These are phyloP conservation scores for Stomatorhinus ivindoensis DNA, from an alignment of 2,113 vertebrate species.

Conservation along the genomic window DNA sequence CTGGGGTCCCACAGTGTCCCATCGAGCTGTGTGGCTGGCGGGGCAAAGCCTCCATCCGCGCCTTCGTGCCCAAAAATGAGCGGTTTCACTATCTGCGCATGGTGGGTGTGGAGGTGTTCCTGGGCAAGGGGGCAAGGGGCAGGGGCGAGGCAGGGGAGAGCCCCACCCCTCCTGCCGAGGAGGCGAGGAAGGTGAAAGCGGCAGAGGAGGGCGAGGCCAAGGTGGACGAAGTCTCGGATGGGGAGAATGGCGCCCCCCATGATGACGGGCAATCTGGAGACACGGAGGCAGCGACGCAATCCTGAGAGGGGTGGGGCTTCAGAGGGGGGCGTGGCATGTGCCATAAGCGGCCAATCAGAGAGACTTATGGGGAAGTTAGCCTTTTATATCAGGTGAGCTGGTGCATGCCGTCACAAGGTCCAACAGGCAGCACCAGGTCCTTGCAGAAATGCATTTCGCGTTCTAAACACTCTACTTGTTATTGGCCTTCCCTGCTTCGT, in stretches of 20 bases:
- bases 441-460: background rate
- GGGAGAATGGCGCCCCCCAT: slow-evolving; percentile 31
- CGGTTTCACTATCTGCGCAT: slow-evolving; percentile 89
- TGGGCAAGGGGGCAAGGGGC: slow-evolving; percentile 52
- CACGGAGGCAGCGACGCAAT: slow-evolving; percentile 23
- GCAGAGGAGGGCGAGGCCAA: slow-evolving; percentile 26
- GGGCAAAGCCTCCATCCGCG: slow-evolving; percentile 88
- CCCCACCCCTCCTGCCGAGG: background rate
- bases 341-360: background rate
- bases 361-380: background rate
- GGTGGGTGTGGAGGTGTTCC: slow-evolving; percentile 86
- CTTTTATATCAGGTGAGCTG: background rate
- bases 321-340: background rate
- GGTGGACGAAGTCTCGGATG: slow-evolving; percentile 28
- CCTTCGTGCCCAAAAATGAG: slow-evolving; percentile 91
- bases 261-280: background rate
- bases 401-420: background rate
- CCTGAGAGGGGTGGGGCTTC: slow-evolving; percentile 28
- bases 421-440: background rate
- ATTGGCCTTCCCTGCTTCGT: background rate
- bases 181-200: slow-evolving; percentile 22
- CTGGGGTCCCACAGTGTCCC: slow-evolving; percentile 74
- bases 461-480: slow-evolving; percentile 3
- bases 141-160: background rate
- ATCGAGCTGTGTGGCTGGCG: slow-evolving; percentile 94